These are phyloP conservation scores for Carpatolechia fugitivella DNA, from an alignment of 2,888 invertebrate species.

Conservation along the genomic window DNA sequence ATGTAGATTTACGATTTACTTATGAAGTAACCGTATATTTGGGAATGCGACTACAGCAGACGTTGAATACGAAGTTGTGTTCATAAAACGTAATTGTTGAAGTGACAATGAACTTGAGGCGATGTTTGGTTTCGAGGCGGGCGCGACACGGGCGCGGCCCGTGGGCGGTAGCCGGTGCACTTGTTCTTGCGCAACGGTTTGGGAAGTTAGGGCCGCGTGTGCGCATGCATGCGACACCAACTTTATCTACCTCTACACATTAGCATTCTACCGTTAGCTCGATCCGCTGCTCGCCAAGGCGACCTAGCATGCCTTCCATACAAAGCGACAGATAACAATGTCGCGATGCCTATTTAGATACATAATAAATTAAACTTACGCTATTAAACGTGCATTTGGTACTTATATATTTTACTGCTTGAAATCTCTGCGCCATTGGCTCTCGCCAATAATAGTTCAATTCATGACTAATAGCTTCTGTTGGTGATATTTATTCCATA, in stretches of 20 bases:
- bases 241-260: constrained; percentile 50
- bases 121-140: constrained; percentile 40
- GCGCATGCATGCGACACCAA: constrained; percentile 47
- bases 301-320: constrained; percentile 45
- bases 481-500: background rate
- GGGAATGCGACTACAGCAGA: background rate
- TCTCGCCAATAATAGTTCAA: background rate
- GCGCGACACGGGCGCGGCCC: constrained; percentile 41
- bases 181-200: constrained; percentile 66
- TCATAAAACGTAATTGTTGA: constrained; percentile 29
- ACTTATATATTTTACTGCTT: constrained; percentile 3
- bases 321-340: constrained; percentile 36
- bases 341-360: constrained; percentile 14
- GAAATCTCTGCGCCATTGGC: background rate
- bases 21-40: constrained; percentile 5
- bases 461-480: background rate
- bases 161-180: constrained; percentile 38
- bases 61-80: constrained; percentile 1
- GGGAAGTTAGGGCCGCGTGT: constrained; percentile 48
- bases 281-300: constrained; percentile 45
- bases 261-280: constrained; percentile 76
- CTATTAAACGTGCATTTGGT: constrained; percentile 7
- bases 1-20: constrained; percentile 11
- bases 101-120: constrained; percentile 70
- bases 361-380: constrained; percentile 11